Evolutionary conservation across 2,888 invertebrate genomes (phyloP), one percentile per base, ranked within the genome.

Genomic region (Eupithecia tripunctaria): DNA sequence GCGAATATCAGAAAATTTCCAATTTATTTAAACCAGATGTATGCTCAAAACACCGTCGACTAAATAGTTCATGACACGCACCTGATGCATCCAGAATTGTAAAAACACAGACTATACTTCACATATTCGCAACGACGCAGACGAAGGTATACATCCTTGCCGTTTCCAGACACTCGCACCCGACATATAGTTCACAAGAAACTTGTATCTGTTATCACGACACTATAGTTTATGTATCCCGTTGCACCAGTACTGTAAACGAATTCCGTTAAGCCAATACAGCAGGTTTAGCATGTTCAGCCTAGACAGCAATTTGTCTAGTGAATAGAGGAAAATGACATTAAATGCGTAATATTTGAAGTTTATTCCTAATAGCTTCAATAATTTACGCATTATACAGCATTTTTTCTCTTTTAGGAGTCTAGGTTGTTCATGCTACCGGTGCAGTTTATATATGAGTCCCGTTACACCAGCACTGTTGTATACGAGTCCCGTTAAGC

Each of bases 221-320:
- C 56, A 56, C 56, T 56, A 25, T 56, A 14, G 56, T 56, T 56
- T 56, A 56, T 25, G 56, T 56, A 56, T 56, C 56, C 21, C 56
- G 56, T 56, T 56, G 56, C 56, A 56, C 56, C 25, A 56, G 4
- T 12, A 12, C 47, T 1, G n/a, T n/a, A n/a, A n/a, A 47, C n/a
- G 10, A 47, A n/a, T n/a, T n/a, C 47, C 47, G n/a, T 47, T 47
- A 47, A n/a, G 7, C n/a, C 47, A 7, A 8, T 47, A 47, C 47
- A n/a, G 10, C 8, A 18, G 8, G 51, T 21, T 51, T 21, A 21
- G 21, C 51, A 12, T 25, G 56, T 25, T 14, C 56, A 56, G 21
- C 56, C 56, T 56, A 56, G 56, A 56, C 14, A 25, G 56, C 25
- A 47, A 47, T 47, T 21, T 21, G 21, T n/a, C 8, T 21, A 21